Evolutionary conservation across 2,113 vertebrate genomes (phyloP).

Genomic region (Catagonus wagneri): DNA sequence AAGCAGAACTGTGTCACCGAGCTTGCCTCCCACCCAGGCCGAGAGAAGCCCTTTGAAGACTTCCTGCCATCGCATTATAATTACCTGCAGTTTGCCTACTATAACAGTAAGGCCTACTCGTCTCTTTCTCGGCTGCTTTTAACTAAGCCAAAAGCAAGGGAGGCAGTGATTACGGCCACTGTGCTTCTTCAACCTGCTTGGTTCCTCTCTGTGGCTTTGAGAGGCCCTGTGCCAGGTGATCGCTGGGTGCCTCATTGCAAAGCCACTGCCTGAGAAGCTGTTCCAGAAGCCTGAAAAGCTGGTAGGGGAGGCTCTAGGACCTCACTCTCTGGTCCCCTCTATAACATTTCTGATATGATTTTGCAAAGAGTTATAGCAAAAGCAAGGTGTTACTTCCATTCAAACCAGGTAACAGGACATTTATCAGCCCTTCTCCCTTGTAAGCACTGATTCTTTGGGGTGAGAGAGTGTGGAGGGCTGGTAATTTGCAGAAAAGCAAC

Average conservation of each 20-base stretch:
- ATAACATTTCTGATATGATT: background rate
- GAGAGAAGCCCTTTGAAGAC: slow-evolving; percentile 93
- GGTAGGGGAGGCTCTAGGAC: background rate
- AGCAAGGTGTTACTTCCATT: background rate
- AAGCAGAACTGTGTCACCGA: slow-evolving; percentile 94
- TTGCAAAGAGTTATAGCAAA: slow-evolving; percentile 22
- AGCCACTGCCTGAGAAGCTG: background rate
- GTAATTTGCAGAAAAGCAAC: background rate
- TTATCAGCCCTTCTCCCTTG: background rate
- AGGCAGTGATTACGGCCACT: background rate
- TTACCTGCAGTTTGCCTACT: slow-evolving; percentile 98
- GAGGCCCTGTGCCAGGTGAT: background rate
- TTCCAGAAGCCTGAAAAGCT: background rate
- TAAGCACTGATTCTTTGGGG: background rate
- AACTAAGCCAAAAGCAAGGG: background rate
- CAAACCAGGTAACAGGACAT: background rate
- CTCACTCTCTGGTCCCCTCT: background rate
- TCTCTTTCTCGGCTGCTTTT: background rate
- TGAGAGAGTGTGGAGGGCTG: too few species aligned
- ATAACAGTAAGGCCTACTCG: slow-evolving; percentile 92
- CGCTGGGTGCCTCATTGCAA: background rate
- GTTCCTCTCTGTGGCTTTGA: background rate
- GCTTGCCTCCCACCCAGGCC: slow-evolving; percentile 90
- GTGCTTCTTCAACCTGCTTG: background rate
- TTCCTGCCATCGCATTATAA: slow-evolving; percentile 96